phyloP scores from a whole-genome alignment of 1,140 invertebrate species.

The Apis laboriosa region DNA sequence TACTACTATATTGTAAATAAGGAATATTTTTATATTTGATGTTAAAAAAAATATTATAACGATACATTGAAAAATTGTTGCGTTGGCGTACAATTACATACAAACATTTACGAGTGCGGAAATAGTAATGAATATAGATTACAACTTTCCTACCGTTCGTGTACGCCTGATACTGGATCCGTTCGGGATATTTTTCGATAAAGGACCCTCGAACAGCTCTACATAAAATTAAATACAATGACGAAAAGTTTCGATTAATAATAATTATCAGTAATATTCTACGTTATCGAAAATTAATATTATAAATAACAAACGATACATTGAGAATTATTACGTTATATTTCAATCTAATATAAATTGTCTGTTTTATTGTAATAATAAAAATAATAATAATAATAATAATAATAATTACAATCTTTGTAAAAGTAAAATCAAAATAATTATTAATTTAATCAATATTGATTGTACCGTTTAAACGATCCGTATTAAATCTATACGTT shows the following conservation, averaged over 20 bases:
- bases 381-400: too few relatives aligned
- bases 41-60: too few relatives aligned
- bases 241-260: background rate
- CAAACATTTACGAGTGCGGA: background rate
- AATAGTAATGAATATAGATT: conserved; percentile 25
- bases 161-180: conserved; percentile 70
- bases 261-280: background rate
- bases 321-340: background rate
- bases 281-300: background rate
- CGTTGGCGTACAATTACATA: too few relatives aligned
- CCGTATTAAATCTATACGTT: too few relatives aligned
- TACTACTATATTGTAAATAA: too few relatives aligned
- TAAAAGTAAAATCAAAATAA: background rate
- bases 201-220: conserved; percentile 10
- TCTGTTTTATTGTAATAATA: background rate
- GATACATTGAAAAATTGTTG: background rate
- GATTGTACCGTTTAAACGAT: background rate
- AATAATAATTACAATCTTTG: background rate
- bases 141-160: conserved; percentile 50
- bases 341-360: background rate
- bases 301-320: too few relatives aligned
- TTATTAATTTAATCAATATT: background rate
- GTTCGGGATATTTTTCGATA: conserved; percentile 54
- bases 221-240: background rate
- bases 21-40: too few relatives aligned